phyloP scores from a whole-genome alignment of 2,888 invertebrate species.

The Pelosia muscerda region DNA sequence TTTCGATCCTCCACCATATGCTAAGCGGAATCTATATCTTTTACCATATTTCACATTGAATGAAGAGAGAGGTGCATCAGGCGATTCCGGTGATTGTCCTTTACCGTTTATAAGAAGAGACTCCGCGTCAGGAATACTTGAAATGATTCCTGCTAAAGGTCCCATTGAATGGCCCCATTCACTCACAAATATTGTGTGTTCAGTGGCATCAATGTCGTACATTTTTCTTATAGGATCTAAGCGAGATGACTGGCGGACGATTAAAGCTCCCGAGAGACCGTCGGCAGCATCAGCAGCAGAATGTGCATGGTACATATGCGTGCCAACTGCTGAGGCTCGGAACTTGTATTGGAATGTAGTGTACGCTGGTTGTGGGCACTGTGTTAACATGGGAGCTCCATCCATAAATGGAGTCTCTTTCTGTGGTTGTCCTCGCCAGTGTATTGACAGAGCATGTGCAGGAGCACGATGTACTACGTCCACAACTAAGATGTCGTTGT shows the following conservation, averaged over 20 bases:
- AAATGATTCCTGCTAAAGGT: constrained; percentile 77
- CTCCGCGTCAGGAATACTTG: constrained; percentile 76
- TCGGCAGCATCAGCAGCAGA: constrained; percentile 90
- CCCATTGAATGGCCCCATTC: constrained; percentile 90
- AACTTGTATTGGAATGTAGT: constrained; percentile 93
- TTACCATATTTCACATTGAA: constrained; percentile 87
- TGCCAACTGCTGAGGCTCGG: constrained; percentile 90
- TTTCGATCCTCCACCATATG: constrained; percentile 89
- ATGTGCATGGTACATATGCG: constrained; percentile 92
- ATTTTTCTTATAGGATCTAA: constrained; percentile 87
- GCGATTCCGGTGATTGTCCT: constrained; percentile 78
- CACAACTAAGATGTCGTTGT: constrained; percentile 92
- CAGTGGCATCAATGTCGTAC: constrained; percentile 90
- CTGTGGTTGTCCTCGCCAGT: constrained; percentile 93
- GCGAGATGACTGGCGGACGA: constrained; percentile 89
- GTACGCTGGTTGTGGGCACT: constrained; percentile 91
- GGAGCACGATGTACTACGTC: constrained; percentile 92
- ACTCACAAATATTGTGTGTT: constrained; percentile 90
- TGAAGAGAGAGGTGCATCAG: constrained; percentile 73
- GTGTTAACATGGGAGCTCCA: constrained; percentile 92
- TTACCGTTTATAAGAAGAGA: constrained; percentile 89
- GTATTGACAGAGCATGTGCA: constrained; percentile 90
- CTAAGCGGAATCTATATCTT: constrained; percentile 89
- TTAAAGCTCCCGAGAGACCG: constrained; percentile 90
- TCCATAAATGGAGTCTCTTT: constrained; percentile 92